phyloP scores from a whole-genome alignment of 2,797 vertebrate species.

The Cirrhinus molitorella region DNA sequence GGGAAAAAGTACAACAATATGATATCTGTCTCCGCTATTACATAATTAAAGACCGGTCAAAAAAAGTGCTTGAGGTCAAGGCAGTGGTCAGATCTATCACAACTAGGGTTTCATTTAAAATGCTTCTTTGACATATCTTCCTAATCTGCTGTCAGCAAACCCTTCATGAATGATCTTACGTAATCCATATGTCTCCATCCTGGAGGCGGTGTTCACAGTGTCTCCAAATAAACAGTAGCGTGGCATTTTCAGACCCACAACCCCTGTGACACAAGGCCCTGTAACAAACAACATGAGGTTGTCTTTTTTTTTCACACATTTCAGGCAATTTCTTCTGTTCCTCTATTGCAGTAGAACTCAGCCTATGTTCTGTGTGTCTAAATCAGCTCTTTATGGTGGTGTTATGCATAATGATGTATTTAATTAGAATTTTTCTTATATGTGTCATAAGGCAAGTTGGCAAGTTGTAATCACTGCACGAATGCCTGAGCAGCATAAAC shows the following conservation, averaged over 20 bases:
- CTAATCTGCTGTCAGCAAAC: constrained; percentile 33
- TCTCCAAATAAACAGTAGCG: constrained; percentile 87
- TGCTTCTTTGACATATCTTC: constrained; percentile 4
- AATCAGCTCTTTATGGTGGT: neutral
- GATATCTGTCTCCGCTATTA: neutral
- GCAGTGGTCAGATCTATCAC: neutral
- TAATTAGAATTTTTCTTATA: neutral
- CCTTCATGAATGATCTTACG: constrained; percentile 68
- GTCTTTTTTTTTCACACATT: neutral
- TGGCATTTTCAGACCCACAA: constrained; percentile 86
- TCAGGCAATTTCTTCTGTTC: neutral
- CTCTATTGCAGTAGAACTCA: neutral
- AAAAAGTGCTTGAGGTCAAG: neutral
- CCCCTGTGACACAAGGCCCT: constrained; percentile 83
- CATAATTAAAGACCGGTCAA: neutral
- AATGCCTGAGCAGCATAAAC: constrained; percentile 6
- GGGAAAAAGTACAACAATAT: neutral
- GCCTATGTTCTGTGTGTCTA: neutral
- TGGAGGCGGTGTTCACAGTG: constrained; percentile 85
- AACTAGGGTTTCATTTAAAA: constrained; percentile 18
- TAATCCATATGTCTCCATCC: constrained; percentile 85
- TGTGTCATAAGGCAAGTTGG: constrained; percentile 12
- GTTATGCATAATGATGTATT: constrained; percentile 2
- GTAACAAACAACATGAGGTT: neutral
- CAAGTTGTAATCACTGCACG: neutral